Base-by-base conservation (phyloP, 2,888 invertebrate species). In the Drosophila seclusa region DNA sequence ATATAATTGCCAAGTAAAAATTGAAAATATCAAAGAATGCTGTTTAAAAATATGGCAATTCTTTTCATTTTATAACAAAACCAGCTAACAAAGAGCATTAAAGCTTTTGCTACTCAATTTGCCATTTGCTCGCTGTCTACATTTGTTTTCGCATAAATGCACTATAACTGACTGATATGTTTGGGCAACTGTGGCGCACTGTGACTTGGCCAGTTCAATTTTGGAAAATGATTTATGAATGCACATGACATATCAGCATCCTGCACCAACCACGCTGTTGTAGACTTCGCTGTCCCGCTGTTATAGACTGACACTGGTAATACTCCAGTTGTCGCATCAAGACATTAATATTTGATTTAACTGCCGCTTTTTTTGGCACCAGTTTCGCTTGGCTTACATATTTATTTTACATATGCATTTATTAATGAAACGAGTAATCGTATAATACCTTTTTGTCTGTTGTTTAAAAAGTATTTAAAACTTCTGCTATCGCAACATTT, bases 211-310 rank as follows among this genome's bases (percentile, higher is more conserved):
- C 65, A 60, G 80, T 78, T 83, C 87, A 89, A 91, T 91, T 91
- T 88, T 63, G 80, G 73, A 80, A 71, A 89, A 91, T 92, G 92
- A 92, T 92, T 92, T 92, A 92, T 92, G 90, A 83, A 92, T 91
- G 83, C 86, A 83, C 80, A 84, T 86, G 90, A 86, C 89, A 88
- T 92, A 92, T 91, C 90, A 86, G 89, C 89, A 91, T 92, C 92
- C 92, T 89, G 91, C 73, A 68, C 65, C 80, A 76, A 75, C 45
- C 73, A 67, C 65, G 79, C 68, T 58, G 40, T 31, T 29, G 18
- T 16, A 8, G 29, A 38, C 40, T 16, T 0, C 16, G 29, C 27
- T 54, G 8, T 57, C 60, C 50, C 21, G 11, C 21, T 10, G 50
- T 66, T 58, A 55, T 8, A 63, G 32, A 50, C 27, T 49, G 29